phyloP scores from a whole-genome alignment of 2,113 vertebrate genomes.

The Paracanthobrama guichenoti region DNA sequence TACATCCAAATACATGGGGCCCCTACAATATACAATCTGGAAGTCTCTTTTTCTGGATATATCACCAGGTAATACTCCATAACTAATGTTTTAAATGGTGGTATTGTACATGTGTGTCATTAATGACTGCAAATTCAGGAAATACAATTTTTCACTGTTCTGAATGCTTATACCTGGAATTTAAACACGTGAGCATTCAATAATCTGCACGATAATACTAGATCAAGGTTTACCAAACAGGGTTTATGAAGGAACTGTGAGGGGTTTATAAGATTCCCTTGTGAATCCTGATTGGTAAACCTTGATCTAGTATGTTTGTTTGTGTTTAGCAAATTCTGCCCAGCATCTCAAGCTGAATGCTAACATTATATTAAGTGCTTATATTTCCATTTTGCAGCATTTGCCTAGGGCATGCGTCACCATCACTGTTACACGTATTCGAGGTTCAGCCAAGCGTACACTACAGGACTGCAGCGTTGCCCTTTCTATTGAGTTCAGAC shows the following conservation, averaged over 20 bases:
- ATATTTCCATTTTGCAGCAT: not conserved
- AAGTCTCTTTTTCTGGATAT: conserved; percentile 97
- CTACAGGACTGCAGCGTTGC: not conserved
- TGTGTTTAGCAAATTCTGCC: not conserved
- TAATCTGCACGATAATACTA: not conserved
- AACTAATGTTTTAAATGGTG: not conserved
- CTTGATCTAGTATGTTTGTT: not conserved
- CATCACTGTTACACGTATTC: not conserved
- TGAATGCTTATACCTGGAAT: not conserved
- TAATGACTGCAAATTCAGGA: not conserved
- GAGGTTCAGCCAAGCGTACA: conserved; percentile 1
- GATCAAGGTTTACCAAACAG: not conserved
- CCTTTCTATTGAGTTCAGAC: not conserved
- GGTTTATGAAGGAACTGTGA: not conserved
- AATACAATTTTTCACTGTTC: not conserved
- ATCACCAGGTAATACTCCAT: conserved; percentile 82
- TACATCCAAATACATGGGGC: conserved; percentile 96
- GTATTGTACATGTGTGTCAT: not conserved
- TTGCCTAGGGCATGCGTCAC: not conserved
- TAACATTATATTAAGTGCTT: not conserved
- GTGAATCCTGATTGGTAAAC: not conserved
- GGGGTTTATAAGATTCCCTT: not conserved
- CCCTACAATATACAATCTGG: conserved; percentile 97
- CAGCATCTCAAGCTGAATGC: not conserved
- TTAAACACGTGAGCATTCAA: not conserved